These are phyloP conservation scores for Strigamia maritima DNA, from an alignment of 2,888 invertebrate species.

Conservation along the genomic window DNA sequence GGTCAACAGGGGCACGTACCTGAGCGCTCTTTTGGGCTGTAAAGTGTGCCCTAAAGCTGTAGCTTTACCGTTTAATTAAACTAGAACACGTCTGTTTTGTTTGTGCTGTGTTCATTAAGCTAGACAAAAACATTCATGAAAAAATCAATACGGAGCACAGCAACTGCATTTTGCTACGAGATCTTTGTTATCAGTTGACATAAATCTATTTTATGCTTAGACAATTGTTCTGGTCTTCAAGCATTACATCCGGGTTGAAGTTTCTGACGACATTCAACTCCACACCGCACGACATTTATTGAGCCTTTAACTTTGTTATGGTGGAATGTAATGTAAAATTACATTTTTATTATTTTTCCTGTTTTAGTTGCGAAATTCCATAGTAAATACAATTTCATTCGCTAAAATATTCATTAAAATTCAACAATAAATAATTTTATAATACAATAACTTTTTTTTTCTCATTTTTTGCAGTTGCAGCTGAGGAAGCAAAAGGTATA, in stretches of 20 bases:
- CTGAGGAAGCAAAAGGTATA: background rate
- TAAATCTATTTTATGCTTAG: background rate
- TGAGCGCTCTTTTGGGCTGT: background rate
- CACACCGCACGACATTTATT: background rate
- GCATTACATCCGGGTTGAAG: background rate
- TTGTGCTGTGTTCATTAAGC: too few relatives aligned
- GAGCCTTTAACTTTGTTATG: background rate
- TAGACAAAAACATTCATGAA: background rate
- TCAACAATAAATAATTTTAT: background rate
- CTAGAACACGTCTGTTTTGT: too few relatives aligned
- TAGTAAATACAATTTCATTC: too few relatives aligned
- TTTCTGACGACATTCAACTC: background rate
- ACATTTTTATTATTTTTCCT: background rate
- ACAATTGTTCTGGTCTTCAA: background rate
- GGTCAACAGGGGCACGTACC: background rate
- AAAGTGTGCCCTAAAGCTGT: background rate
- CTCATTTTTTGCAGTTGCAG: background rate
- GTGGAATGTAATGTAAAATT: background rate
- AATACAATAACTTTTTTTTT: background rate
- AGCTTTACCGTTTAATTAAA: background rate
- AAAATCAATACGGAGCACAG: background rate
- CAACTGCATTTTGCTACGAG: background rate
- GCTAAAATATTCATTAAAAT: background rate
- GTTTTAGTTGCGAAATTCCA: background rate
- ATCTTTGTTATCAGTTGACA: background rate